Percentiles rank a stretch among this genome's conserved stretches.
Evolutionary conservation across 2,888 invertebrate genomes (phyloP).

Genomic region (Heliconius aoede): DNA sequence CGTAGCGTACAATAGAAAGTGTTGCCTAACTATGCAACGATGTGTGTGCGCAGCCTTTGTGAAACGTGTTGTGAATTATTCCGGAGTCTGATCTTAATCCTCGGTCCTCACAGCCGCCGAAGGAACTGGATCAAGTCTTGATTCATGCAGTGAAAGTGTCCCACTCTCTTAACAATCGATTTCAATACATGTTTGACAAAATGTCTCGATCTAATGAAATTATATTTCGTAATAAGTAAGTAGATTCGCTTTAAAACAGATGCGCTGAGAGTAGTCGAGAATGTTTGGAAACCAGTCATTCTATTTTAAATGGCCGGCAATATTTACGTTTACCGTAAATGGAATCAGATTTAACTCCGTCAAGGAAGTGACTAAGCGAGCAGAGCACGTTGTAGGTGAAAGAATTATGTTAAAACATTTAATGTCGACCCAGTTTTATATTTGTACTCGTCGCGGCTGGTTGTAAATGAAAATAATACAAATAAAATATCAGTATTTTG

Average conservation of each 20-base stretch:
- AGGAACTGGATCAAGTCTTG: slow-evolving; percentile 71
- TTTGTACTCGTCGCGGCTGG: slow-evolving; percentile 53
- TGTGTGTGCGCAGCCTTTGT: slow-evolving; percentile 66
- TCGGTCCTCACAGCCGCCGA: slow-evolving; percentile 63
- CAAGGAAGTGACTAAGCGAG: slow-evolving; percentile 54
- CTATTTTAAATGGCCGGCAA: slow-evolving; percentile 37
- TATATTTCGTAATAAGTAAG: slow-evolving; percentile 42
- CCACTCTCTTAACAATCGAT: slow-evolving; percentile 74
- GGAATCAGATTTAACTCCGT: slow-evolving; percentile 52
- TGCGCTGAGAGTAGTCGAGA: slow-evolving; percentile 30
- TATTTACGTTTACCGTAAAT: slow-evolving; percentile 50
- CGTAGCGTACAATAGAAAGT: slow-evolving; percentile 70
- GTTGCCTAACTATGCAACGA: slow-evolving; percentile 65
- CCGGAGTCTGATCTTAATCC: slow-evolving; percentile 68
- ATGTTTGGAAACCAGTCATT: slow-evolving; percentile 33
- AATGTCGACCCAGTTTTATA: slow-evolving; percentile 67
- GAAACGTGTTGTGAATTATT: slow-evolving; percentile 67
- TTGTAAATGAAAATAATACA: slow-evolving; percentile 53
- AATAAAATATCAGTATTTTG: slow-evolving; percentile 22
- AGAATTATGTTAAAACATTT: slow-evolving; percentile 68
- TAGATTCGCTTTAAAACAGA: slow-evolving; percentile 36
- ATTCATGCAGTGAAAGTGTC: slow-evolving; percentile 78
- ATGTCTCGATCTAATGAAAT: slow-evolving; percentile 64
- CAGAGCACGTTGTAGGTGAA: slow-evolving; percentile 61
- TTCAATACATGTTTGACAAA: slow-evolving; percentile 67